Percentiles rank a stretch among this genome's conserved stretches.
Evolutionary conservation across 92 coral and sea anemone species (phyloP).

Genomic region (Muricea muricata): DNA sequence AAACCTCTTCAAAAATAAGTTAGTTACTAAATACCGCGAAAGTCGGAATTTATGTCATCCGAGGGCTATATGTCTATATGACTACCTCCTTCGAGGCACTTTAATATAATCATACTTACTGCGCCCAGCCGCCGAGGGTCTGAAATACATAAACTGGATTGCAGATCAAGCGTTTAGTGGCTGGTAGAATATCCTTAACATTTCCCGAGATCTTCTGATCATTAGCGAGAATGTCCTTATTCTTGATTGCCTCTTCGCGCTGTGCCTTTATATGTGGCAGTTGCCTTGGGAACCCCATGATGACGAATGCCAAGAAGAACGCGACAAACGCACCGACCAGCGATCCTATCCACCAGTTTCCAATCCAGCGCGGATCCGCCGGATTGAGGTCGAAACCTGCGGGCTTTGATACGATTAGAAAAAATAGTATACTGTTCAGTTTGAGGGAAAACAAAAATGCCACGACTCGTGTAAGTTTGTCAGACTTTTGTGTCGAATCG

Average conservation of each 20-base stretch:
- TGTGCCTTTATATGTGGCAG: constrained; percentile 75
- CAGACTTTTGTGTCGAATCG: too few relatives aligned
- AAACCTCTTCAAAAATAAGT: too few relatives aligned
- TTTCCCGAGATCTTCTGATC: constrained; percentile 64
- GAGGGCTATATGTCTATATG: too few relatives aligned
- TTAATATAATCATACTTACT: constrained; percentile 14
- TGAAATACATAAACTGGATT: constrained; percentile 74
- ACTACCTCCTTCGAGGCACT: neutral
- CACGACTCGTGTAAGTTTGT: neutral
- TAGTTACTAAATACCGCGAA: too few relatives aligned
- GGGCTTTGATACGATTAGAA: constrained; percentile 58
- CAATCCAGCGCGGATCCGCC: constrained; percentile 89
- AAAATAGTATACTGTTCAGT: neutral
- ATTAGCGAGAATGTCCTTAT: constrained; percentile 62
- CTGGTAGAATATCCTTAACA: constrained; percentile 71
- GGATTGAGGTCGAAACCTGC: constrained; percentile 74
- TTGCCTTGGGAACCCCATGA: constrained; percentile 81
- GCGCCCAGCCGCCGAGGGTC: constrained; percentile 53
- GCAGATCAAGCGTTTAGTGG: constrained; percentile 60
- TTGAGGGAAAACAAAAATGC: too few relatives aligned
- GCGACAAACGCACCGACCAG: constrained; percentile 69
- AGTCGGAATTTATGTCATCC: too few relatives aligned
- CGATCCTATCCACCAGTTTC: constrained; percentile 98
- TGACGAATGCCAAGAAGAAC: constrained; percentile 50
- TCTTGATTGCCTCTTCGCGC: constrained; percentile 75